Evolutionary conservation across 2,113 vertebrate species (phyloP), one percentile per base, ranked within the genome.

Genomic region (Malaclemys terrapin): DNA sequence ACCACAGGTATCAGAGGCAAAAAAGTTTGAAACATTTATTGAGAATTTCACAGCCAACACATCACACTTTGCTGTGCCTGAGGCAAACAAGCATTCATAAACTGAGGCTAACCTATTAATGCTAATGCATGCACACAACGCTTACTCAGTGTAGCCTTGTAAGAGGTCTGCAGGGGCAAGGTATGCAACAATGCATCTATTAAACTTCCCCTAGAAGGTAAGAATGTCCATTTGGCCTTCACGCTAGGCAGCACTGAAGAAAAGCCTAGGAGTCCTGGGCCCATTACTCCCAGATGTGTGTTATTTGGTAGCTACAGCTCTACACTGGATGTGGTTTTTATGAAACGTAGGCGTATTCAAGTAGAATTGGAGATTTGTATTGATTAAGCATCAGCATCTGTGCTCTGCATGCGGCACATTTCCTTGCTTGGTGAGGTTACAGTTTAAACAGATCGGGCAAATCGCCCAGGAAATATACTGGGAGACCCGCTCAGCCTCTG

Each of bases 161-260:
- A 97, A 97, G 24, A 87, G 94, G 84, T 72, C 95, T 95, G 89
- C 88, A 92, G 96, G 94, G 96, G 88, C 85, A 87, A 86, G 95
- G 89, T 72, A 89, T 84, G 85, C 85, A 92, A 93, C 57, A 91
- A n/a, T 29, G 95, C 95, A 95, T 96, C 81, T 78, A 91, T 96
- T 94, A 93, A 93, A 95, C 94, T 93, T 86, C 82, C 80, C 75
- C 84, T 88, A 85, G 4, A 86, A 93, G 81, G 80, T 38, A 90
- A 3, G 45, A 91, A 47, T 2, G 2, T 82, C 87, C 76, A n/a
- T 24, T 91, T 38, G 91, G 87, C 82, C 84, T 89, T 90, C 92
- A 75, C 49, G 4, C 5, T 19, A 38, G 10, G 50, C 0, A 56
- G 54, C 8, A 65, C 78, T 65, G 57, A 4, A 54, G 25, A 29